These are phyloP conservation scores for Echiichthys vipera DNA, from an alignment of 2,797 vertebrate species.

Conservation along the genomic window DNA sequence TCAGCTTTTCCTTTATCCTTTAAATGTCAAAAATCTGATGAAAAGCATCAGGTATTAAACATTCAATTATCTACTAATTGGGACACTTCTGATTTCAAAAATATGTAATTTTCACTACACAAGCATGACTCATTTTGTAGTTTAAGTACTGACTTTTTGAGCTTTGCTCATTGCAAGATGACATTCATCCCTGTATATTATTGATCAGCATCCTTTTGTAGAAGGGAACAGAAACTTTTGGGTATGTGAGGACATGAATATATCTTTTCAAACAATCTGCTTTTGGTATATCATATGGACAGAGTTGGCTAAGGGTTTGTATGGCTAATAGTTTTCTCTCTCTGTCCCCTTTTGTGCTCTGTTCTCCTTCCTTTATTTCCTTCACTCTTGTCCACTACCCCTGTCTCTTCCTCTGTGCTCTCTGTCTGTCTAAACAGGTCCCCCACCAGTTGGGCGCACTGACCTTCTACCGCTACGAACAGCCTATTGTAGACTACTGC, in stretches of 20 bases:
- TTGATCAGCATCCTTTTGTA: too few relatives aligned
- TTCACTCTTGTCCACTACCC: background rate
- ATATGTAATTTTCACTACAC: too few relatives aligned
- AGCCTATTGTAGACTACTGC: conserved; percentile 96
- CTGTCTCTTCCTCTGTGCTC: background rate
- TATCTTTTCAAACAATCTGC: background rate
- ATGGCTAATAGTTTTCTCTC: conserved; percentile 29
- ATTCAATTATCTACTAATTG: too few relatives aligned
- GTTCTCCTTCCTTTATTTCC: background rate
- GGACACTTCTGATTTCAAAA: too few relatives aligned
- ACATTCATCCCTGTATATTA: background rate
- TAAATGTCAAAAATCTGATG: background rate
- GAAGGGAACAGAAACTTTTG: background rate
- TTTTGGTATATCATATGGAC: background rate
- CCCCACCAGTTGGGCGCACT: conserved; percentile 95
- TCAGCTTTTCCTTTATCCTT: background rate
- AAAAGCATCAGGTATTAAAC: too few relatives aligned
- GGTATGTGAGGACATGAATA: background rate
- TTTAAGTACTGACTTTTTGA: background rate
- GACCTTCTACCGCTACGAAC: conserved; percentile 96
- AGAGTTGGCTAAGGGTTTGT: background rate
- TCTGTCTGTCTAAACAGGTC: conserved; percentile 83
- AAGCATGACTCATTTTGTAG: too few relatives aligned
- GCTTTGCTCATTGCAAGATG: too few relatives aligned
- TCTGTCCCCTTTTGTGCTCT: conserved; percentile 23